Base-by-base conservation (phyloP, 1,140 invertebrate genomes). In the Eupeodes corollae region DNA sequence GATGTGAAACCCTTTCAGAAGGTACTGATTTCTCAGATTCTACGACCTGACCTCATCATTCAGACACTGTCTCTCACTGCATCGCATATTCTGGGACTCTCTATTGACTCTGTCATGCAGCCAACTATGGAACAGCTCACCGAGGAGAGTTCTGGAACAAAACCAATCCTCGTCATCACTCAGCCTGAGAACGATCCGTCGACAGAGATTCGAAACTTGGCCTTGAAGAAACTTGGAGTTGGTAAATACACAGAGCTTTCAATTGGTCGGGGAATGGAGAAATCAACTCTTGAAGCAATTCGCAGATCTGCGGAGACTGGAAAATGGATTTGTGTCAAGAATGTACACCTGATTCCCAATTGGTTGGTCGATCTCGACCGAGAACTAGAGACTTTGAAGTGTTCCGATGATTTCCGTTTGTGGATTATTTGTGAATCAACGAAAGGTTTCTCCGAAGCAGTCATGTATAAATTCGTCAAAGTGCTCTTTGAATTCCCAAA, bases 101-200 rank as follows among this genome's bases (percentile, higher is more conserved):
- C 61, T 5, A 42, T 59, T 13, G 55, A 61, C 30, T 56, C 58
- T 10, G 49, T 57, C 44, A 47, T 58, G 26, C 64, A 57, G 46
- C 59, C 57, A 14, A 63, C 48, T 10, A 66, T 64, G 41, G 61
- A 55, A 21, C 65, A 61, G 48, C 40, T 58, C 44, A 52, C 56
- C 44, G 62, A 61, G 21, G 67, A 68, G 46, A 67, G 51, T 56
- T 64, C 56, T 49, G 53, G 52, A 1, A 62, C 63, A 6, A 82
- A 84, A 60, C 88, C 88, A 1, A 79, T 92, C 46, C 67, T 93
- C 11, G 74, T 93, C 33, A 74, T 92, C 19, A 79, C 79, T 52
- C 75, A 78, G 54, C 73, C 83, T 32, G 88, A 88, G 44, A 79
- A 80, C 44, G 90, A 93, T 75, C 90, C 90, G n/a, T 82, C 83